Evolutionary conservation across 2,113 vertebrate genomes (phyloP).

Genomic region (Lynx canadensis): DNA sequence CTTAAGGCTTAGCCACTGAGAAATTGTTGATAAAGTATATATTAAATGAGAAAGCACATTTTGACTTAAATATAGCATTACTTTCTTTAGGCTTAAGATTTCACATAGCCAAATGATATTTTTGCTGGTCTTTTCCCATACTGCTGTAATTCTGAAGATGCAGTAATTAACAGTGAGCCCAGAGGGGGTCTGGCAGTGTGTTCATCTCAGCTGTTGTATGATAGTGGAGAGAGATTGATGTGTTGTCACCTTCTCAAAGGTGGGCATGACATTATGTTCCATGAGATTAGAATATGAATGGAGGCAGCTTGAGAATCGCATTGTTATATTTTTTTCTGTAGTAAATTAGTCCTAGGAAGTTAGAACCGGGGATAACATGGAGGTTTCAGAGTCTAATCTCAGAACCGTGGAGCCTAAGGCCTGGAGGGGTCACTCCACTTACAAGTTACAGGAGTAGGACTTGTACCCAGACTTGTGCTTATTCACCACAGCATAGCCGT

Average conservation of each 20-base stretch:
- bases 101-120: not conserved
- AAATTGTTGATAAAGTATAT: not conserved
- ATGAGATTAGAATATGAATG: not conserved
- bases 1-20: not conserved
- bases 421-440: not conserved
- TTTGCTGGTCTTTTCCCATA: not conserved
- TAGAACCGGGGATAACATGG: not conserved
- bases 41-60: not conserved
- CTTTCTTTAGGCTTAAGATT: not conserved
- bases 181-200: not conserved
- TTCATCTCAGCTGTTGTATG: not conserved
- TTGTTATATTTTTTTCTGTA: not conserved
- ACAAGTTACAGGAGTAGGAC: too few relatives aligned
- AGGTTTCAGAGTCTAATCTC: not conserved
- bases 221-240: not conserved
- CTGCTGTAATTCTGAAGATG: not conserved
- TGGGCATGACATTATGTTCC: not conserved
- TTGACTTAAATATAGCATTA: not conserved
- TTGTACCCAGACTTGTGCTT: not conserved
- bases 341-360: not conserved
- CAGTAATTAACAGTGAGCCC: not conserved
- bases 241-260: not conserved
- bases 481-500: fast-evolving
- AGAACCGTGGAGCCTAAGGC: not conserved
- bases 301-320: not conserved